These are phyloP conservation scores for Lethenteron camtschaticum DNA, from an alignment of 2,113 vertebrate species.

Conservation along the genomic window DNA sequence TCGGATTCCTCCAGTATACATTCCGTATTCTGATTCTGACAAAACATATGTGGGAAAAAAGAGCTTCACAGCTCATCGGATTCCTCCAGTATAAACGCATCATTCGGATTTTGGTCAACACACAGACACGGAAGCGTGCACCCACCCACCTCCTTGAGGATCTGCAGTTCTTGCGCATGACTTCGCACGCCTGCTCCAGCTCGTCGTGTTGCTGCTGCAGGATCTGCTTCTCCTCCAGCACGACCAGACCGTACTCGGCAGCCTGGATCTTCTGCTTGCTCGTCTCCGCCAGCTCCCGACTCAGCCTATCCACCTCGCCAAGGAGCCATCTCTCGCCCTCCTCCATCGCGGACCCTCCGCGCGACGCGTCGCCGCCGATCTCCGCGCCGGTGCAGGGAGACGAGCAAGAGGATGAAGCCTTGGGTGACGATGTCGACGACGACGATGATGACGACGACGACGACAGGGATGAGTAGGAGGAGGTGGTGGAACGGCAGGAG, in stretches of 20 bases:
- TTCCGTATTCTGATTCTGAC: too few species aligned
- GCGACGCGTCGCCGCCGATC: too few species aligned
- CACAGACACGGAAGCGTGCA: too few species aligned
- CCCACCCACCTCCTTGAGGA: conserved; percentile 39
- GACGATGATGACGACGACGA: not conserved
- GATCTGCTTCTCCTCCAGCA: conserved; percentile 88
- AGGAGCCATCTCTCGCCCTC: conserved; percentile 61
- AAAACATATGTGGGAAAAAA: too few species aligned
- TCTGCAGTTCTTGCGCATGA: conserved; percentile 55
- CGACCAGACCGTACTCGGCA: conserved; percentile 74
- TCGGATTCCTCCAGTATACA: too few species aligned
- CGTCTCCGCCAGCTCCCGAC: conserved; percentile 63
- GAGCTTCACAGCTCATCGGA: too few species aligned
- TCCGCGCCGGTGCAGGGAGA: not conserved
- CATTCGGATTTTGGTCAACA: too few species aligned
- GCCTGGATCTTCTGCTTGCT: conserved; percentile 89
- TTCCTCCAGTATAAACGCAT: too few species aligned
- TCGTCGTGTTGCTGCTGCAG: conserved; percentile 72
- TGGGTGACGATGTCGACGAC: not conserved
- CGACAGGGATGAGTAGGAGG: not conserved
- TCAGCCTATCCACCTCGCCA: conserved; percentile 51
- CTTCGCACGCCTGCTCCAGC: conserved; percentile 62
- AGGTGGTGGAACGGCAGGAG: not conserved
- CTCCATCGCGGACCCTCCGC: conserved; percentile 26
- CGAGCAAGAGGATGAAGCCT: not conserved